A percentile compares a stretch with the other conserved stretches of the same genome.
These are phyloP conservation scores for Andrena dorsata DNA, from an alignment of 2,888 invertebrate species.

Conservation along the genomic window DNA sequence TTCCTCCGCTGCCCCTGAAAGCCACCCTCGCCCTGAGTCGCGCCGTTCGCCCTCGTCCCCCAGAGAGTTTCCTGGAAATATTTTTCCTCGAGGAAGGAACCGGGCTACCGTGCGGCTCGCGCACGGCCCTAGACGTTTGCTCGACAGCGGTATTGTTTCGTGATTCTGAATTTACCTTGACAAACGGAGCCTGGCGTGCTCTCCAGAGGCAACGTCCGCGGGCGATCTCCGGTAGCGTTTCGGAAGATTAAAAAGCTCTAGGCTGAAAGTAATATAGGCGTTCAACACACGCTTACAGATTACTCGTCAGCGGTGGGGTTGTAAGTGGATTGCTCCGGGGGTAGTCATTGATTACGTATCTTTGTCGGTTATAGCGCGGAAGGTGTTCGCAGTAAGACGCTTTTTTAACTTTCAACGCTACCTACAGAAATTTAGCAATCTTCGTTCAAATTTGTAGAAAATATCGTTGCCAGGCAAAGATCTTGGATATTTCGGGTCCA, in stretches of 20 bases:
- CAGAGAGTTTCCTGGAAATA: slow-evolving; percentile 57
- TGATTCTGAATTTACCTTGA: slow-evolving; percentile 50
- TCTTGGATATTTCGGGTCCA: neutral
- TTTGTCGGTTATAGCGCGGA: too few species aligned
- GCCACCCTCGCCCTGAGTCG: slow-evolving; percentile 54
- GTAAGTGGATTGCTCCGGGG: too few species aligned
- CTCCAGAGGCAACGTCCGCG: neutral
- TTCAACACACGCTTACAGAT: too few species aligned
- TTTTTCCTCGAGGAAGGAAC: slow-evolving; percentile 47
- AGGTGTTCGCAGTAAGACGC: neutral
- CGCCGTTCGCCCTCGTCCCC: slow-evolving; percentile 51
- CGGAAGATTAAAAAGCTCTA: neutral
- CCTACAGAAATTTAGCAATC: neutral
- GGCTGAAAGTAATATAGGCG: neutral
- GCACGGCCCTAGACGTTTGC: slow-evolving; percentile 59
- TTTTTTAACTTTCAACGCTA: neutral
- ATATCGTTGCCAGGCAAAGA: neutral
- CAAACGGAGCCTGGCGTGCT: slow-evolving; percentile 23
- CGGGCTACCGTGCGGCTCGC: slow-evolving; percentile 41
- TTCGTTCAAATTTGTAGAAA: neutral
- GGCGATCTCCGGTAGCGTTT: slow-evolving; percentile 2
- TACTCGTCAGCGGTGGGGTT: too few species aligned
- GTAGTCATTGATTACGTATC: too few species aligned
- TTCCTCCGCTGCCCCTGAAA: slow-evolving; percentile 68
- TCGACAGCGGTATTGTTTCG: slow-evolving; percentile 59